Evolutionary conservation across 1,140 invertebrate genomes (phyloP), one percentile per base, ranked within the genome.

Genomic region (Lepeophtheirus salmonis): DNA sequence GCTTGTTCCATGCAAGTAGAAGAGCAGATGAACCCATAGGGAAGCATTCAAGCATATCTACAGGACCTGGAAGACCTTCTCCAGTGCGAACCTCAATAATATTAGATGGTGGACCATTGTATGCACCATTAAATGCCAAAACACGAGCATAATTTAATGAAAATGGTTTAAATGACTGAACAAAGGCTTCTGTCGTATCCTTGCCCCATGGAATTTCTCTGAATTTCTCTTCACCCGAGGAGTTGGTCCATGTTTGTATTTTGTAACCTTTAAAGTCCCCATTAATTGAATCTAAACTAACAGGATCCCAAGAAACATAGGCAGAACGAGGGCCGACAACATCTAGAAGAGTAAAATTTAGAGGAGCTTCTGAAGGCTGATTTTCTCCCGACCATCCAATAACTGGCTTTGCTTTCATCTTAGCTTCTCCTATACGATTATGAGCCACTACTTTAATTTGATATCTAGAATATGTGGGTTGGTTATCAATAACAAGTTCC

Each of bases 181-280:
- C 81, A n/a, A 85, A 67, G 23, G 82, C 80, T 50, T 75, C 74
- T 0, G 80, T 84, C 0, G 77, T 78, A 66, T 83, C 81, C 0
- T 79, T 78, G 66, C 79, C 80, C n/a, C 88, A 77, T 51, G 84
- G 77, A 51, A 88, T 83, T 71, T 91, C 86, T 56, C 84, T 76
- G 51, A 81, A 72, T 10, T 77, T 78, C 60, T 83, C 79, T 66
- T 83, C 80, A 26, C 81, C 79, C 50, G 84, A 84, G 56, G 70
- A 74, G n/a, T 88, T 84, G 2, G 83, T 88, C 90, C 90, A 95
- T 1, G 85, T 91, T 72, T 90, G 84, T 57, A 96, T 88, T 74
- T 92, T 92, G 70, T 96, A 97, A 12, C 91, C 91, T 66, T 83
- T 84, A 70, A 96, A 89, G 70, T 94, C 84, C n/a, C 91, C 91